Conservation (phyloP, 2,797 vertebrate species). For the Epinephelus coioides region DNA sequence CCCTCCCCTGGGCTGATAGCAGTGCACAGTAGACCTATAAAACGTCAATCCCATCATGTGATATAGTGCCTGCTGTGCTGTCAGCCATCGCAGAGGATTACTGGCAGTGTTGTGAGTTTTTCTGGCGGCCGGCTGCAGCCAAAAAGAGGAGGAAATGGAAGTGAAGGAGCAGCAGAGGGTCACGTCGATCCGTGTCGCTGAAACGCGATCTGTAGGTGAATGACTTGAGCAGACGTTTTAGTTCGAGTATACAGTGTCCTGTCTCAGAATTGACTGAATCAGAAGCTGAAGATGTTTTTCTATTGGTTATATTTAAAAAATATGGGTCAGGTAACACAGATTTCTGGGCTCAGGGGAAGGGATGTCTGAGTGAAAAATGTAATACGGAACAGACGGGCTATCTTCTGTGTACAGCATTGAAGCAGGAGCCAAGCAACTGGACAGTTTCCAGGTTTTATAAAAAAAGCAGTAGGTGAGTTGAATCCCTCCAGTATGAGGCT, state of each 20-base stretch:
- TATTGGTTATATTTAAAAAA: constrained; percentile 36
- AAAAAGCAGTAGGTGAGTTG: constrained; percentile 49
- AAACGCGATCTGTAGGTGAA: constrained; percentile 56
- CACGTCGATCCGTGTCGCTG: constrained; percentile 48
- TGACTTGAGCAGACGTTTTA: constrained; percentile 17
- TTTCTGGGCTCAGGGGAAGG: constrained; percentile 30
- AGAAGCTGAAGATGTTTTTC: neutral
- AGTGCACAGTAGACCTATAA: constrained; percentile 63
- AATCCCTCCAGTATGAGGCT: constrained; percentile 34
- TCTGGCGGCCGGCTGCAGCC: constrained; percentile 50
- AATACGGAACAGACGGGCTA: constrained; percentile 65
- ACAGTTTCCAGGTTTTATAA: constrained; percentile 50
- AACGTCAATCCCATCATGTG: constrained; percentile 59
- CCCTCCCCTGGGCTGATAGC: constrained; percentile 50
- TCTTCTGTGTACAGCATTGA: constrained; percentile 59
- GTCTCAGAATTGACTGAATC: neutral
- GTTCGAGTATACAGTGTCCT: constrained; percentile 3
- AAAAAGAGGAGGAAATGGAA: constrained; percentile 62
- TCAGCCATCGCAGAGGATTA: constrained; percentile 70
- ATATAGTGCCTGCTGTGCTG: constrained; percentile 72
- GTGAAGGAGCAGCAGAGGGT: constrained; percentile 37
- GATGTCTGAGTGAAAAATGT: constrained; percentile 43
- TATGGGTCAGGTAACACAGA: constrained; percentile 48
- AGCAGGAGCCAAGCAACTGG: constrained; percentile 57
- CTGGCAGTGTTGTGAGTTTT: constrained; percentile 61